A percentile compares a stretch with the other conserved stretches of the same genome.
phyloP scores from a whole-genome alignment of 2,113 vertebrate genomes.

The Hypocryptadius cinnamomeus region DNA sequence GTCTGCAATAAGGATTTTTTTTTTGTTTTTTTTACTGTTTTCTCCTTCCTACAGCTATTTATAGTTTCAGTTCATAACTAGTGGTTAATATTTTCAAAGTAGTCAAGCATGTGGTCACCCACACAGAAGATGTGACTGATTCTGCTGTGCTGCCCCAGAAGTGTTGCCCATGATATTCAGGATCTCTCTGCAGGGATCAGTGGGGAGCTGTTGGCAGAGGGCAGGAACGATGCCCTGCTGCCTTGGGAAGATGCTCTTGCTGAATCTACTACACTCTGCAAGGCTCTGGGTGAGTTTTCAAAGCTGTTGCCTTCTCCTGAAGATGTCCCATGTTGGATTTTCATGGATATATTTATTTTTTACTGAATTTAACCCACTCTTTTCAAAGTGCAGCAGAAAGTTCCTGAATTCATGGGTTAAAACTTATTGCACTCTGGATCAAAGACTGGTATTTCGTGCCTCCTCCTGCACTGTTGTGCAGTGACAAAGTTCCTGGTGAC shows the following conservation, averaged over 20 bases:
- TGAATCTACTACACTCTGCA: neutral
- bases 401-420: neutral
- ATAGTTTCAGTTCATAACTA: neutral
- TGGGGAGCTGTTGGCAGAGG: neutral
- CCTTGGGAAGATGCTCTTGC: neutral
- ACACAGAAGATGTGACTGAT: neutral
- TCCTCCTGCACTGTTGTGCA: neutral
- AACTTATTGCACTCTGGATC: neutral
- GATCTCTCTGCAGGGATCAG: neutral
- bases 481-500: conserved; percentile 45
- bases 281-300: neutral
- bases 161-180: neutral
- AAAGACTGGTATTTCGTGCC: neutral
- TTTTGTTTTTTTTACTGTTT: neutral
- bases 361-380: neutral
- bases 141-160: neutral
- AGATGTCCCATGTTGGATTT: neutral
- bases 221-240: neutral
- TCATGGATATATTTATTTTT: neutral
- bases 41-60: neutral
- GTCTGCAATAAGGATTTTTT: neutral
- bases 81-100: neutral
- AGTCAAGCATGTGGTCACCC: neutral
- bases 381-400: neutral
- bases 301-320: neutral